Conservation (phyloP, 2,888 invertebrate species). For the Coleophora deauratella region DNA sequence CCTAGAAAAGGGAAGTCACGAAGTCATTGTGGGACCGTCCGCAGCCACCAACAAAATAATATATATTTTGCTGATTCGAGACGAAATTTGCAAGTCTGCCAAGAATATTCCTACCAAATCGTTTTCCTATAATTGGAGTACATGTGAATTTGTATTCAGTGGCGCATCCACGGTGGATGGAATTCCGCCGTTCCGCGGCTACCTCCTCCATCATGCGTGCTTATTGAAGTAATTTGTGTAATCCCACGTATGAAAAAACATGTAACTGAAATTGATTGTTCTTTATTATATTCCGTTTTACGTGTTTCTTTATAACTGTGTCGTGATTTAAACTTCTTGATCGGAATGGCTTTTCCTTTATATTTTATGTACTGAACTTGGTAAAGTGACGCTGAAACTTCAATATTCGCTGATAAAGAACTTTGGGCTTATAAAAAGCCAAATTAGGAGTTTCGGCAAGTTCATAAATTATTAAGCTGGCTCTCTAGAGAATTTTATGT, state of each 20-base stretch:
- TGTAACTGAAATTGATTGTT: conserved; percentile 34
- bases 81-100: conserved; percentile 73
- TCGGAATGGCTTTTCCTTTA: conserved; percentile 1
- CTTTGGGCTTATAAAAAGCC: conserved; percentile 10
- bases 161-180: conserved; percentile 68
- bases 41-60: conserved; percentile 64
- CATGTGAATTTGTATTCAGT: conserved; percentile 74
- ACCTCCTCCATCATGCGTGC: conserved; percentile 68
- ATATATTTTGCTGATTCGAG: conserved; percentile 71
- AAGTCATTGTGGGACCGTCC: conserved; percentile 53
- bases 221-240: conserved; percentile 66
- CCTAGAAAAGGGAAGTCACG: conserved; percentile 49
- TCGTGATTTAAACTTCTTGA: conserved; percentile 1
- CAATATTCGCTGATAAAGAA: conserved; percentile 4
- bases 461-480: conserved; percentile 43
- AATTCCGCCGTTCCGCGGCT: conserved; percentile 63
- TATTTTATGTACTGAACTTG: too few species aligned
- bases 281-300: conserved; percentile 3
- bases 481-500: conserved; percentile 40
- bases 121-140: conserved; percentile 75
- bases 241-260: conserved; percentile 34
- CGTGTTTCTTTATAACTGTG: not conserved
- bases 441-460: conserved; percentile 26
- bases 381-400: too few species aligned
- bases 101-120: conserved; percentile 74